Evolutionary conservation across 2,113 vertebrate species (phyloP).

Genomic region (Aix galericulata): DNA sequence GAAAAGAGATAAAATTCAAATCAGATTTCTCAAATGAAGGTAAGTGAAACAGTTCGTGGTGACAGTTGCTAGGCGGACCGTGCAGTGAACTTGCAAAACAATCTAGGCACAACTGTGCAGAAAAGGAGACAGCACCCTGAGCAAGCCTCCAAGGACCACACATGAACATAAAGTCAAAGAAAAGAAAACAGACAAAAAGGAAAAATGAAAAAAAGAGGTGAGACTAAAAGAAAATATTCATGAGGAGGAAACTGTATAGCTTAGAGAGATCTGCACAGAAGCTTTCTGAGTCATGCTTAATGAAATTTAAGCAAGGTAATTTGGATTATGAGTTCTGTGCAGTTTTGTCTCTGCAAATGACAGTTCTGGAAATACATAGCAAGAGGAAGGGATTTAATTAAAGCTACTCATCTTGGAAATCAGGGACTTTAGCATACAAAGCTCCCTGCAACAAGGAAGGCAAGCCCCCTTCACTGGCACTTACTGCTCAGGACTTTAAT

Average conservation of each 20-base stretch:
- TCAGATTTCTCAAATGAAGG: neutral
- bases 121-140: neutral
- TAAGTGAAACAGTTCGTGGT: neutral
- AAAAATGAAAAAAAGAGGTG: neutral
- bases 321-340: neutral
- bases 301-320: neutral
- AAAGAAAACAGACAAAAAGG: neutral
- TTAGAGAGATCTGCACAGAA: neutral
- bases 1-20: neutral
- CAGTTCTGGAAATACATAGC: neutral
- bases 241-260: neutral
- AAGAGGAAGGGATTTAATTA: slow-evolving; percentile 1
- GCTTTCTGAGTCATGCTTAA: neutral
- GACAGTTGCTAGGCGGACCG: neutral
- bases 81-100: neutral
- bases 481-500: neutral
- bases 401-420: neutral
- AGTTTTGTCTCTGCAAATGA: neutral
- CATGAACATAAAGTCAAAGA: neutral
- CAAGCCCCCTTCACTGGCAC: neutral
- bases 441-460: neutral
- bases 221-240: neutral
- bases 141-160: neutral
- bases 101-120: neutral
- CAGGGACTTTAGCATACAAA: neutral